These are phyloP conservation scores for Cheilosia grossa DNA, from an alignment of 2,888 invertebrate species.

Conservation along the genomic window DNA sequence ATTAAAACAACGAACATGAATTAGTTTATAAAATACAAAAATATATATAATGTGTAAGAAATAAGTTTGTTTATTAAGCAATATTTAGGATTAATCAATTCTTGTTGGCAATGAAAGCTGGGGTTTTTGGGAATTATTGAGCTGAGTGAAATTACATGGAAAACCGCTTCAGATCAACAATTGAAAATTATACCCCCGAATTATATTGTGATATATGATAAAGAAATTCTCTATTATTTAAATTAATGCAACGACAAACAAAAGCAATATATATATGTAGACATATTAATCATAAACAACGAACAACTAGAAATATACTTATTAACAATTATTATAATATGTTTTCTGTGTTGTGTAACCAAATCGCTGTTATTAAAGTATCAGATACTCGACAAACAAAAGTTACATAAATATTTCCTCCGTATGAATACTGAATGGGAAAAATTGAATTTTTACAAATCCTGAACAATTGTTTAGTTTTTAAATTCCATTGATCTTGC, in stretches of 20 bases:
- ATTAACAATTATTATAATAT: slow-evolving; percentile 15
- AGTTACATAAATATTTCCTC: neutral
- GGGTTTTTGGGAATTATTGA: slow-evolving; percentile 76
- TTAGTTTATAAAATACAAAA: slow-evolving; percentile 27
- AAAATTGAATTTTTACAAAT: slow-evolving; percentile 19
- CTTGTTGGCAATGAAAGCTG: slow-evolving; percentile 74
- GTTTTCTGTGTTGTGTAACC: slow-evolving; percentile 62
- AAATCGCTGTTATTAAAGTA: slow-evolving; percentile 6
- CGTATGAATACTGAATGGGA: slow-evolving; percentile 25
- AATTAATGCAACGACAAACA: neutral
- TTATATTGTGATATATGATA: slow-evolving; percentile 50
- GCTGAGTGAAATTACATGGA: slow-evolving; percentile 78
- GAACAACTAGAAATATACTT: slow-evolving; percentile 43
- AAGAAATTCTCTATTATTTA: slow-evolving; percentile 2
- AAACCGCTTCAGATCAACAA: slow-evolving; percentile 21
- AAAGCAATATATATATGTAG: slow-evolving; percentile 13
- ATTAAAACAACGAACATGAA: slow-evolving; percentile 69
- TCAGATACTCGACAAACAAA: slow-evolving; percentile 57
- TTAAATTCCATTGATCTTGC: slow-evolving; percentile 79
- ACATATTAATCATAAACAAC: slow-evolving; percentile 38
- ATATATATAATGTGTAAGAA: slow-evolving; percentile 20
- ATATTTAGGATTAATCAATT: slow-evolving; percentile 63
- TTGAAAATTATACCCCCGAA: slow-evolving; percentile 21
- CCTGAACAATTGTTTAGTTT: slow-evolving; percentile 7
- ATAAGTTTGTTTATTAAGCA: slow-evolving; percentile 32